A percentile compares a stretch with the other conserved stretches of the same genome.
Evolutionary conservation across 1,140 invertebrate genomes (phyloP).

Genomic region (Aphelenchoides avenae): DNA sequence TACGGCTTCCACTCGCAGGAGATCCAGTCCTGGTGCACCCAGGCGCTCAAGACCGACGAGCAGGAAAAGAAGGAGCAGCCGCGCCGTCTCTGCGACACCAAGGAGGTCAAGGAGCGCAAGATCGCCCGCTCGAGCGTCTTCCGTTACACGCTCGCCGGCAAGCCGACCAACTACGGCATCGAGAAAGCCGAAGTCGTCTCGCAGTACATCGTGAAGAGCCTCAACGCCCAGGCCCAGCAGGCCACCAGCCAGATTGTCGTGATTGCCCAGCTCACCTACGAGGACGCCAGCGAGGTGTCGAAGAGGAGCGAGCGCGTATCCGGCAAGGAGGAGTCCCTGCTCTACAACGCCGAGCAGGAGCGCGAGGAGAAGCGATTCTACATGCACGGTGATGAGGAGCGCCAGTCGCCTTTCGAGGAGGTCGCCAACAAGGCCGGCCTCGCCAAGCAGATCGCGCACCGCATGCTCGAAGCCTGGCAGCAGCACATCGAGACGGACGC

Average conservation of each 20-base stretch:
- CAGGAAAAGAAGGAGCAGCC: neutral
- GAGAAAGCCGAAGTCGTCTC: conserved; percentile 3
- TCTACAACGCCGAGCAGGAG: conserved; percentile 19
- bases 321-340: neutral
- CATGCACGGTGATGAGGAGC: too few species aligned
- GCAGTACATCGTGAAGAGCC: conserved; percentile 24
- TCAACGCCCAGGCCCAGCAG: conserved; percentile 10
- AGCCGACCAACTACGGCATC: conserved; percentile 26
- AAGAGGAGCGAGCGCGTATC: neutral
- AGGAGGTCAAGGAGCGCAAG: conserved; percentile 2
- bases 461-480: conserved; percentile 1
- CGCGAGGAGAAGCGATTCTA: conserved; percentile 5
- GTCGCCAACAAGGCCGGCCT: conserved; percentile 33
- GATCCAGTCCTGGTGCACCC: conserved; percentile 6
- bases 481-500: conserved; percentile 30
- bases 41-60: conserved; percentile 12
- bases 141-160: conserved; percentile 14
- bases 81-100: neutral
- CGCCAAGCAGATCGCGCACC: conserved; percentile 13
- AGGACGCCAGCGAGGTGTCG: neutral
- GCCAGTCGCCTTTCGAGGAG: conserved; percentile 28
- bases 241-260: conserved; percentile 12
- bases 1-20: conserved; percentile 25
- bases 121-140: conserved; percentile 19
- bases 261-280: conserved; percentile 17